A percentile compares a stretch with the other conserved stretches of the same genome.
These are phyloP conservation scores for Drosophila aff. DNA, from an alignment of 1,140 invertebrate species.

Conservation along the genomic window DNA sequence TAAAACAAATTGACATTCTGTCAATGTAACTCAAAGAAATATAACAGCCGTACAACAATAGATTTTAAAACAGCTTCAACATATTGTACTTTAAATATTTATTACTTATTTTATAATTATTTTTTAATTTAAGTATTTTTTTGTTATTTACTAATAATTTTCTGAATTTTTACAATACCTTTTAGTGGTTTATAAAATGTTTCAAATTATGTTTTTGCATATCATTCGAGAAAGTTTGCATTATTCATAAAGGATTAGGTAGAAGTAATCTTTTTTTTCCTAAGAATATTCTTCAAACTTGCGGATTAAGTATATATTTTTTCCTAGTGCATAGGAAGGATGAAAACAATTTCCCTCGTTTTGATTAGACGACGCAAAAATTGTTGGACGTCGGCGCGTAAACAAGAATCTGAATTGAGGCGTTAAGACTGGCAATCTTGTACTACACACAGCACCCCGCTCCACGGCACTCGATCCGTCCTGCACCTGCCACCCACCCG, in stretches of 20 bases:
- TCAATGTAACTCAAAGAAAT: too few species aligned
- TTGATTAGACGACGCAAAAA: constrained; percentile 76
- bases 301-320: background rate
- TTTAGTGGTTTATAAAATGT: too few species aligned
- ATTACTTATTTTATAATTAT: too few species aligned
- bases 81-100: too few species aligned
- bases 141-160: too few species aligned
- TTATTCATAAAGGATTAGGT: background rate
- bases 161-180: too few species aligned
- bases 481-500: constrained; percentile 26
- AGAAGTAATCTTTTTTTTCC: background rate
- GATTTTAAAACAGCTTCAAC: too few species aligned
- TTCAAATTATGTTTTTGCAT: too few species aligned
- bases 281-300: background rate
- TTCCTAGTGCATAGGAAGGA: constrained; percentile 24
- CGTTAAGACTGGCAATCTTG: constrained; percentile 45
- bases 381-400: constrained; percentile 69
- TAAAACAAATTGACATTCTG: too few species aligned
- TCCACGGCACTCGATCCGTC: background rate
- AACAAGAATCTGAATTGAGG: constrained; percentile 58
- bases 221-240: too few species aligned
- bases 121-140: too few species aligned
- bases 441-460: background rate
- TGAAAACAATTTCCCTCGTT: constrained; percentile 56
- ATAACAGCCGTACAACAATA: too few species aligned